Base-by-base conservation (phyloP, 2,797 vertebrate genomes). In the Muraenolepis orangiensis region DNA sequence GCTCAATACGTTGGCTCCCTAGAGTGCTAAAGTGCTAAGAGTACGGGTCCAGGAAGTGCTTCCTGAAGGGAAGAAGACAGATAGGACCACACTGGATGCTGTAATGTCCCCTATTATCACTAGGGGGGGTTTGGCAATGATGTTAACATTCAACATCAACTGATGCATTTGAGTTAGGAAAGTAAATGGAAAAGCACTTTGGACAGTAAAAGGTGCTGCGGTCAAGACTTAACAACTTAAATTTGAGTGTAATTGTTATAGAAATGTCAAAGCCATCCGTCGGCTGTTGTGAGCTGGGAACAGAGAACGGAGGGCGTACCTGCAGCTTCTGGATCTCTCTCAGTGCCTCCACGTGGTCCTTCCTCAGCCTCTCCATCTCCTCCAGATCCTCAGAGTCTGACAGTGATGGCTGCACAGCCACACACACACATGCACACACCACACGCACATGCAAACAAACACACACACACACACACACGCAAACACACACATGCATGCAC, bases 291-390 rank as follows among this genome's bases (percentile, higher is more conserved):
- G n/a, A n/a, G n/a, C n/a, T n/a, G n/a, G 26, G 7, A 1, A 10
- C 11, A 23, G 10, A 26, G 64, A 66, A 30, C 29, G 29, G 26
- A 12, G 26, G 7, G 29, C 12, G 14, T 90, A 98, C 97, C 96
- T 97, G 97, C 70, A 98, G 90, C 86, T 85, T 88, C 83, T 90
- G 91, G 0, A 96, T 91, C 90, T 97, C 93, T 85, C 87, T 92
- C 79, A 96, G 90, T 77, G 95, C 94, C 64, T 96, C 93, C 57
- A 94, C 92, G 87, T 94, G 94, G 74, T 97, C 95, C 85, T 86
- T 93, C 85, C 90, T 94, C 80, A 97, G 87, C 71, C 80, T 86
- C 84, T 96, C 94, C 87, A 95, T 79, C 57, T 96, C 95, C 72
- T 94, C 91, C 76, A 87, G 83, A 79, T 95, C 94, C 78, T 92